Percentiles rank a stretch among this genome's conserved stretches.
Conservation (phyloP, 1,140 invertebrate species). For the Aleiodes sp. region DNA sequence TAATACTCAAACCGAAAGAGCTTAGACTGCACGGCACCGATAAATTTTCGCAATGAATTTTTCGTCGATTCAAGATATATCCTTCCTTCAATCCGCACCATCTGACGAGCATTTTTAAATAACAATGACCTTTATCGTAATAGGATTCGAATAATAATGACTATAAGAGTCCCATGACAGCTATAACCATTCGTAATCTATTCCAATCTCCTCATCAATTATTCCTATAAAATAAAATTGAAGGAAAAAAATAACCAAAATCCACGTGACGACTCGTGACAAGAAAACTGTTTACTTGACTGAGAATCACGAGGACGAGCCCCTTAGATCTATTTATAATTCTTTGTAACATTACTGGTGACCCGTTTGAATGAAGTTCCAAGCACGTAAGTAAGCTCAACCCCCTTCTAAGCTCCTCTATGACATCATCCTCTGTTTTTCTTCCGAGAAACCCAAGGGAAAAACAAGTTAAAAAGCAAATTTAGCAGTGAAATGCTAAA, state of each 20-base stretch:
- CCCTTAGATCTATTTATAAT: slow-evolving; percentile 14
- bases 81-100: too few species aligned
- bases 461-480: too few species aligned
- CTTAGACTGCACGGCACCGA: slow-evolving; percentile 47
- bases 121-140: too few species aligned
- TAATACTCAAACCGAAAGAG: slow-evolving; percentile 17
- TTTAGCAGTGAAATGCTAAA: not conserved
- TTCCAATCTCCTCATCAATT: not conserved
- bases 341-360: not conserved
- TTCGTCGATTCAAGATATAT: too few species aligned
- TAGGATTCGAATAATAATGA: not conserved
- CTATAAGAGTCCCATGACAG: not conserved
- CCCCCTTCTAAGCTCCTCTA: slow-evolving; percentile 13
- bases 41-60: slow-evolving; percentile 22
- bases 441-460: too few species aligned
- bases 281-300: not conserved
- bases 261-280: not conserved
- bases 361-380: not conserved
- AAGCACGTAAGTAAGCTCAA: not conserved
- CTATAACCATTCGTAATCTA: not conserved
- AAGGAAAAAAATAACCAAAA: not conserved
- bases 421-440: slow-evolving; percentile 1
- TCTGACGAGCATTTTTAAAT: too few species aligned
- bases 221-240: not conserved
- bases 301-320: not conserved